Base-by-base conservation (phyloP, 2,113 vertebrate genomes). In the Zootoca vivipara region DNA sequence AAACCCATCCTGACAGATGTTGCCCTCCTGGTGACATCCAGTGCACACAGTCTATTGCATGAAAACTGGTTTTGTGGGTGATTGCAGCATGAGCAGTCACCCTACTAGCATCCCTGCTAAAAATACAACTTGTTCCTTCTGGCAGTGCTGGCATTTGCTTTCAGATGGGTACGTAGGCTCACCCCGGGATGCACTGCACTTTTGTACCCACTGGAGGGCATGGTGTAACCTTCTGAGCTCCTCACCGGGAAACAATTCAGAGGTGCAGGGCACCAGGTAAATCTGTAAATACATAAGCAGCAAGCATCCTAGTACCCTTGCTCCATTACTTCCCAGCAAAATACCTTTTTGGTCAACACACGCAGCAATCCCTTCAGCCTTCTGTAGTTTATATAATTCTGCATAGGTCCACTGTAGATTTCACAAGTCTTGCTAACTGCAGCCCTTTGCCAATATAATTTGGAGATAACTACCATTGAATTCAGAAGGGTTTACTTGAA, bases 71-170 rank as follows among this genome's bases (percentile, higher is more conserved):
- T 92, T 90, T 90, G 7, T 90, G 90, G 90, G 92, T 93, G 91
- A 93, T 93, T 86, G 93, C 91, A 89, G 93, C 90, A 93, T 95
- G 83, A 95, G 94, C 94, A 89, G 82, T 93, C 91, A 95, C 94
- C 91, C 93, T 94, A 85, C 87, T 93, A 83, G 74, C 88, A 92
- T 95, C 92, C 92, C 93, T 88, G 93, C 93, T 94, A 93, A 96
- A 95, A 96, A 95, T 95, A 95, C 92, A 92, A 91, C 89, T 87
- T 81, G 93, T 65, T 91, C 93, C 94, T 94, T 86, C 93, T 94
- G 93, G 92, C 93, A 92, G 78, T 83, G 73, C 93, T 92, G 85
- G 90, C 90, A 89, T 89, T 95, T 95, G 93, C 90, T 94, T 95
- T 93, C 90, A 89, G 89, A 91, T 94, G 94, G 86, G 93, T 94